These are phyloP conservation scores for Papilio elwesi DNA, from an alignment of 2,888 invertebrate genomes.

Conservation along the genomic window DNA sequence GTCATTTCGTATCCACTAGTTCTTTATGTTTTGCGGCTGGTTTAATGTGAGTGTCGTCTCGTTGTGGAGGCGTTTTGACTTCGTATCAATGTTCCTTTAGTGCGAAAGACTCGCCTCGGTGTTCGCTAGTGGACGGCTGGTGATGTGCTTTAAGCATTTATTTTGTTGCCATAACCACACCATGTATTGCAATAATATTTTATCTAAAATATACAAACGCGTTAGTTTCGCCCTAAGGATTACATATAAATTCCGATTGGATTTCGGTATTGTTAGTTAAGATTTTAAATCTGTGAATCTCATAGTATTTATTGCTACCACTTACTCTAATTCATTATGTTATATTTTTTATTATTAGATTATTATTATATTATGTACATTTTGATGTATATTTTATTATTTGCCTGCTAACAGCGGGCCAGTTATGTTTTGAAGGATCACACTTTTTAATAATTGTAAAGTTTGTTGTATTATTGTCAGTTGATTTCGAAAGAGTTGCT, in stretches of 20 bases:
- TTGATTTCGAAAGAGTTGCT: constrained; percentile 72
- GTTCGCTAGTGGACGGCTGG: constrained; percentile 79
- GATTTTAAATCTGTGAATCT: constrained; percentile 84
- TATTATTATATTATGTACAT: constrained; percentile 84
- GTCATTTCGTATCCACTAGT: constrained; percentile 82
- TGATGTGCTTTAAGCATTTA: constrained; percentile 85
- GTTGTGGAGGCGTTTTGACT: constrained; percentile 72
- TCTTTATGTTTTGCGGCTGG: constrained; percentile 78
- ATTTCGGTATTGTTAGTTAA: constrained; percentile 83
- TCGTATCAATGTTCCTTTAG: constrained; percentile 81
- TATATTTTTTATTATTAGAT: constrained; percentile 80
- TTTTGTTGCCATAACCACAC: constrained; percentile 85
- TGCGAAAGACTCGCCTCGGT: constrained; percentile 79
- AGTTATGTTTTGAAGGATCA: constrained; percentile 78
- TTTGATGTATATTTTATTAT: constrained; percentile 84
- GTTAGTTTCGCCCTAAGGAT: constrained; percentile 79
- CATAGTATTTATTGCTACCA: constrained; percentile 84
- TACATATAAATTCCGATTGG: constrained; percentile 73
- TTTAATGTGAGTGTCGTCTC: constrained; percentile 63
- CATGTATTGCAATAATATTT: constrained; percentile 84
- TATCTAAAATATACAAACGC: constrained; percentile 81
- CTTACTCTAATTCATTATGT: constrained; percentile 81
- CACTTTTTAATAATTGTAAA: constrained; percentile 78
- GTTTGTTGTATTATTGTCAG: constrained; percentile 79
- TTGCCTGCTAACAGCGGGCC: constrained; percentile 74